Evolutionary conservation across 2,797 vertebrate species (phyloP).

Genomic region (Dallia pectoralis): DNA sequence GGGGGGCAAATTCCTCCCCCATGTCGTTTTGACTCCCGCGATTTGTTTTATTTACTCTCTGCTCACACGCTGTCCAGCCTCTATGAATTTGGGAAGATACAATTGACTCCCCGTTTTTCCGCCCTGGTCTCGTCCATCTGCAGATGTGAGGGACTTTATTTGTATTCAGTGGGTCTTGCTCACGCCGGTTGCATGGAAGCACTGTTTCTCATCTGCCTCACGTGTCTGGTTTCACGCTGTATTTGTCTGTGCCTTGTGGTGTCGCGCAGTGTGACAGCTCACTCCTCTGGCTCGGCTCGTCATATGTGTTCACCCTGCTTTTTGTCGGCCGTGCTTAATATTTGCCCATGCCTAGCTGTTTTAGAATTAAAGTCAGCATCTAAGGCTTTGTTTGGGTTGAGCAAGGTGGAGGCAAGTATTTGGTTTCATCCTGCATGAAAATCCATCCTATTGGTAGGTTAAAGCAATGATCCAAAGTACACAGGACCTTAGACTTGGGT

Average conservation of each 20-base stretch:
- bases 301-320: too few relatives aligned
- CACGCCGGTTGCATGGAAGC: slow-evolving; percentile 63
- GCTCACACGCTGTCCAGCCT: slow-evolving; percentile 60
- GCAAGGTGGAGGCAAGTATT: background rate
- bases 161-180: slow-evolving; percentile 61
- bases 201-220: slow-evolving; percentile 43
- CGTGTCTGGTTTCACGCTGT: slow-evolving; percentile 53
- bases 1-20: slow-evolving; percentile 49
- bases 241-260: slow-evolving; percentile 47
- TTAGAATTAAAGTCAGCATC: background rate
- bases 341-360: too few relatives aligned
- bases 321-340: too few relatives aligned
- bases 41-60: slow-evolving; percentile 63
- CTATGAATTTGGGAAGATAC: slow-evolving; percentile 56
- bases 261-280: slow-evolving; percentile 51
- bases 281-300: slow-evolving; percentile 26
- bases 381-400: background rate
- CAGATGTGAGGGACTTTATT: slow-evolving; percentile 66
- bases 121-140: slow-evolving; percentile 39
- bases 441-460: background rate
- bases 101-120: slow-evolving; percentile 40
- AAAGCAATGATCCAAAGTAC: background rate
- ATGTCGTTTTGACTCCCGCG: slow-evolving; percentile 51
- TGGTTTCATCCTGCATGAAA: background rate
- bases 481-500: too few relatives aligned